Evolutionary conservation across 2,797 vertebrate species (phyloP).

Genomic region (Momotus momota): DNA sequence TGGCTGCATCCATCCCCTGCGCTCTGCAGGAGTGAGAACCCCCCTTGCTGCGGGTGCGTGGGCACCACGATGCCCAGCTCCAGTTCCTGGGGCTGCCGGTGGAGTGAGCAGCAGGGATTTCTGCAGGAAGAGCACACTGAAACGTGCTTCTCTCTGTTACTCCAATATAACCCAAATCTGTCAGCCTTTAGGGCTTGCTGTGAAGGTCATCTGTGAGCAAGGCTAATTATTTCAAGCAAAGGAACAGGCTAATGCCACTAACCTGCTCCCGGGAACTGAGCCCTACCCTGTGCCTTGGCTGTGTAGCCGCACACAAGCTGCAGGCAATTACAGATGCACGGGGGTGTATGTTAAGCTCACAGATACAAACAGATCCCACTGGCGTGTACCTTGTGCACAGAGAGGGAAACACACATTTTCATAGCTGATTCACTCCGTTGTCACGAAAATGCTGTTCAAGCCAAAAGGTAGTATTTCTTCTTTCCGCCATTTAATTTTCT

Average conservation of each 20-base stretch:
- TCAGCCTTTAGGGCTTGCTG: slow-evolving; percentile 52
- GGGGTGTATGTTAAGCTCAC: not conserved
- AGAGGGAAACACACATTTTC: slow-evolving; percentile 25
- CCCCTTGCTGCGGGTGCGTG: not conserved
- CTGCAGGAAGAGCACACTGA: not conserved
- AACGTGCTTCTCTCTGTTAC: not conserved
- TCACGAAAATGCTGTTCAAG: slow-evolving; percentile 22
- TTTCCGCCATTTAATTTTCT: slow-evolving; percentile 44
- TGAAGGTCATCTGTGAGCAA: slow-evolving; percentile 46
- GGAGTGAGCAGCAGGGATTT: not conserved
- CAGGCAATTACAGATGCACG: not conserved
- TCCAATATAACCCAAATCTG: slow-evolving; percentile 20
- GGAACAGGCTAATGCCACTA: slow-evolving; percentile 40
- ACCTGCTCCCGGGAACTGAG: not conserved
- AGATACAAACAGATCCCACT: slow-evolving; percentile 35
- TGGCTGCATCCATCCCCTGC: fast-evolving
- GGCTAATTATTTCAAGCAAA: slow-evolving; percentile 63
- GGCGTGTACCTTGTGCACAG: not conserved
- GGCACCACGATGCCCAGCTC: not conserved
- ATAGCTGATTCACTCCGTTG: not conserved
- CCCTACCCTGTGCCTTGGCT: slow-evolving; percentile 7
- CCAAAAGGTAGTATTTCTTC: slow-evolving; percentile 31
- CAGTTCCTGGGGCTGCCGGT: not conserved
- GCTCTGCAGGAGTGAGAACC: not conserved
- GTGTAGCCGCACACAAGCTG: not conserved